Conservation (phyloP, 2,888 invertebrate genomes). For the Sceliomorpha sp. region DNA sequence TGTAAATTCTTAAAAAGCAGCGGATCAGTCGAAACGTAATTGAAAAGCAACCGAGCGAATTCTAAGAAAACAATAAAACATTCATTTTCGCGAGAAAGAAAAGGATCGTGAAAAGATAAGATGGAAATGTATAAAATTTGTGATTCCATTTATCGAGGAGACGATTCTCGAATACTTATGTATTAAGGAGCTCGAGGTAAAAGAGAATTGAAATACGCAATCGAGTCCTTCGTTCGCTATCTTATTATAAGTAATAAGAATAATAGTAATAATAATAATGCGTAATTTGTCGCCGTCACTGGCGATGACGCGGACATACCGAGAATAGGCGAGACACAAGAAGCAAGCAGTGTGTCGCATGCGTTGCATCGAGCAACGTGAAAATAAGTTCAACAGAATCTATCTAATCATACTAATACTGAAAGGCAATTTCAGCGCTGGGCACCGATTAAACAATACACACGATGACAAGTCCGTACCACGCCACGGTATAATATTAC, state of each 20-base stretch:
- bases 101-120: too few species aligned
- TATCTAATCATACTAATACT: slow-evolving; percentile 55
- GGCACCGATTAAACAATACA: slow-evolving; percentile 54
- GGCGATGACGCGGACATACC: slow-evolving; percentile 50
- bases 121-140: slow-evolving; percentile 24
- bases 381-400: slow-evolving; percentile 55
- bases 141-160: slow-evolving; percentile 46
- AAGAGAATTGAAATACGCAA: slow-evolving; percentile 54
- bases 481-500: slow-evolving; percentile 49
- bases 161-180: slow-evolving; percentile 45
- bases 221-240: slow-evolving; percentile 56
- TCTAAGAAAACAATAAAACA: too few species aligned
- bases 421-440: slow-evolving; percentile 50
- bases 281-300: slow-evolving; percentile 54
- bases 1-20: too few species aligned
- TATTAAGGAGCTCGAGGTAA: slow-evolving; percentile 55
- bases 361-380: slow-evolving; percentile 45
- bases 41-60: too few species aligned
- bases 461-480: slow-evolving; percentile 52
- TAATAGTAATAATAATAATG: slow-evolving; percentile 57
- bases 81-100: too few species aligned
- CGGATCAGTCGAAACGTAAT: too few species aligned
- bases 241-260: slow-evolving; percentile 57
- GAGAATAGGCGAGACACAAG: slow-evolving; percentile 48
- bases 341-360: slow-evolving; percentile 44